These are phyloP conservation scores for Scyliorhinus canicula DNA, from an alignment of 2,797 vertebrate genomes.

Conservation along the genomic window DNA sequence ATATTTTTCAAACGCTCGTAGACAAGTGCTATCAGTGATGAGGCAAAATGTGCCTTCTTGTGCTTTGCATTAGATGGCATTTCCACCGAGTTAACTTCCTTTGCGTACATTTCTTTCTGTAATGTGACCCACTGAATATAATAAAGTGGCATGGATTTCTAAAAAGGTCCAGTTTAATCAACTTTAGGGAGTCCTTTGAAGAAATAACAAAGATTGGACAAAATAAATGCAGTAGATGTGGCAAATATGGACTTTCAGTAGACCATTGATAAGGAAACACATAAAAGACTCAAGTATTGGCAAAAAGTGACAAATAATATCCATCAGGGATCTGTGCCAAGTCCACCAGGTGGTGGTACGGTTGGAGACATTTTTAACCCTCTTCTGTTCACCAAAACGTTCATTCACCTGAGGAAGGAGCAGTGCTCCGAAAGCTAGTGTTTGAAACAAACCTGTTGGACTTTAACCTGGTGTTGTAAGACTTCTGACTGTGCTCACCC, in stretches of 20 bases:
- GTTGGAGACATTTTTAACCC: not conserved
- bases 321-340: not conserved
- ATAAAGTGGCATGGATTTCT: not conserved
- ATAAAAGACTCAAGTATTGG: not conserved
- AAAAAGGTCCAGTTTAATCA: not conserved
- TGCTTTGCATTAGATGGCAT: not conserved
- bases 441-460: no score
- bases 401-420: no score
- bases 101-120: not conserved
- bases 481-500: no score
- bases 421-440: no score
- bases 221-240: not conserved
- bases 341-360: not conserved
- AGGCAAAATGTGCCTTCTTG: not conserved
- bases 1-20: not conserved
- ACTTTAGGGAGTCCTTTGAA: not conserved
- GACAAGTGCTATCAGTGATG: not conserved
- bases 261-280: not conserved
- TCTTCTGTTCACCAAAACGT: not conserved
- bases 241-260: not conserved
- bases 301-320: not conserved
- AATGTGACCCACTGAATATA: not conserved
- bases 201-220: not conserved
- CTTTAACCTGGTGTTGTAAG: no score
- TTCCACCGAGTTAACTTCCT: not conserved